phyloP scores from a whole-genome alignment of 2,888 invertebrate genomes.

The Nomada ferruginata region DNA sequence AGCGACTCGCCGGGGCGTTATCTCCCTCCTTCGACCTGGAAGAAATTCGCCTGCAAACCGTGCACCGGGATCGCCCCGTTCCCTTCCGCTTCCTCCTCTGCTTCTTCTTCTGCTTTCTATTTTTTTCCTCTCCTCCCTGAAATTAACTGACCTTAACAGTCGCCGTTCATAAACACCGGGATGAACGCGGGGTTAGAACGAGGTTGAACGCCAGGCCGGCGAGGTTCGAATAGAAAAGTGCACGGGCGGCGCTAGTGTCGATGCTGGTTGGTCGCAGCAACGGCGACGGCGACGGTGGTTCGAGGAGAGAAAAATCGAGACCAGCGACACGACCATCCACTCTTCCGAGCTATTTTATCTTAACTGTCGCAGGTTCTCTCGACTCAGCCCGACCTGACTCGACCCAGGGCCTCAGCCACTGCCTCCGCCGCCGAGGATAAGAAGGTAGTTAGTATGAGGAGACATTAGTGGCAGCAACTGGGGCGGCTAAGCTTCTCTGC shows the following conservation, averaged over 20 bases:
- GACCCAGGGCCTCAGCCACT: constrained; percentile 39
- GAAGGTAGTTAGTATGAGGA: constrained; percentile 79
- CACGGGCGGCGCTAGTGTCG: not conserved
- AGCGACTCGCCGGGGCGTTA: constrained; percentile 52
- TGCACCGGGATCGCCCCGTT: constrained; percentile 32
- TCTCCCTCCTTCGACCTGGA: constrained; percentile 55
- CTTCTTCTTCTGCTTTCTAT: not conserved
- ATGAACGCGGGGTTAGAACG: constrained; percentile 11
- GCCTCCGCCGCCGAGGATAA: constrained; percentile 70
- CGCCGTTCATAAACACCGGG: constrained; percentile 62
- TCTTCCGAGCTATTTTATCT: constrained; percentile 75
- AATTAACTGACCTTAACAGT: constrained; percentile 67
- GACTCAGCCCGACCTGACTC: constrained; percentile 63
- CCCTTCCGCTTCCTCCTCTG: not conserved
- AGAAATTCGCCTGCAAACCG: constrained; percentile 50
- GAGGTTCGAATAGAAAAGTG: not conserved
- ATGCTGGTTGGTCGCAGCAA: not conserved
- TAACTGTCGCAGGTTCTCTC: constrained; percentile 71
- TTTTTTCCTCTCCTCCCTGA: not conserved
- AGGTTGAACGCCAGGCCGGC: not conserved
- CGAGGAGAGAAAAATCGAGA: constrained; percentile 60
- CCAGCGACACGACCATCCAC: constrained; percentile 69
- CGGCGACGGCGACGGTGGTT: not conserved
- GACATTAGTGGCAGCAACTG: constrained; percentile 79
- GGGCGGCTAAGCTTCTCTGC: constrained; percentile 70